These are phyloP conservation scores for Dipodomys ordii DNA, from an alignment of 2,113 vertebrate genomes.

Conservation along the genomic window DNA sequence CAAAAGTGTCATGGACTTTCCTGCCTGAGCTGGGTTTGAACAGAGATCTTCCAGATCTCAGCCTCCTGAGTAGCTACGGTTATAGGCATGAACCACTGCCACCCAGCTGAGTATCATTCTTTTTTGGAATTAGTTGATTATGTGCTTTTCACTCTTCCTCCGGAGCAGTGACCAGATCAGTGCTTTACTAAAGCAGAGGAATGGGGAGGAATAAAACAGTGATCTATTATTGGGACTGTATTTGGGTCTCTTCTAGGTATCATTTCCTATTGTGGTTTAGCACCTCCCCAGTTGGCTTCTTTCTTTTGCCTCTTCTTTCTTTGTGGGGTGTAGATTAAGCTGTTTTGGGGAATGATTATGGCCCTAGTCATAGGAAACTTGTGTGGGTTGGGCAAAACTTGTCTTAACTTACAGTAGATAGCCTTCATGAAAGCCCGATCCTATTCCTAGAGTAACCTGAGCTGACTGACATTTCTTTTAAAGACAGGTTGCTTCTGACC, in stretches of 20 bases:
- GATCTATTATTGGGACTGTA: not conserved
- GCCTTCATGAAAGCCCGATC: conserved; percentile 51
- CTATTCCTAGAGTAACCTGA: not conserved
- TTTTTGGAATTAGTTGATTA: conserved; percentile 8
- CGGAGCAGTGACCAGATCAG: not conserved
- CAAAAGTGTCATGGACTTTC: no score
- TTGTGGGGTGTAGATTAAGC: not conserved
- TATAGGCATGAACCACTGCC: no score
- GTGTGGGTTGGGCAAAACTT: not conserved
- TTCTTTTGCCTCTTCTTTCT: conserved; percentile 17
- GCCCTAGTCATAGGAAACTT: not conserved
- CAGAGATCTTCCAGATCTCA: no score
- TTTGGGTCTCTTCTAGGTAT: not conserved
- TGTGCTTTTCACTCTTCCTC: not conserved
- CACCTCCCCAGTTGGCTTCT: not conserved
- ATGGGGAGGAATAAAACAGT: not conserved
- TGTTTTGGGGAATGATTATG: conserved; percentile 39
- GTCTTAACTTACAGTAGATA: conserved; percentile 6
- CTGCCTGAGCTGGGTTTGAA: no score
- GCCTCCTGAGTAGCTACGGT: no score
- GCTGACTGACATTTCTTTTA: conserved; percentile 49
- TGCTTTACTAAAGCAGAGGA: conserved; percentile 12
- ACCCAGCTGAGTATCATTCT: not conserved
- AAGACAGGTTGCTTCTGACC: conserved; percentile 51
- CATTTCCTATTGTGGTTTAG: not conserved